Evolutionary conservation across 2,113 vertebrate genomes (phyloP).

Genomic region (Scomber scombrus): DNA sequence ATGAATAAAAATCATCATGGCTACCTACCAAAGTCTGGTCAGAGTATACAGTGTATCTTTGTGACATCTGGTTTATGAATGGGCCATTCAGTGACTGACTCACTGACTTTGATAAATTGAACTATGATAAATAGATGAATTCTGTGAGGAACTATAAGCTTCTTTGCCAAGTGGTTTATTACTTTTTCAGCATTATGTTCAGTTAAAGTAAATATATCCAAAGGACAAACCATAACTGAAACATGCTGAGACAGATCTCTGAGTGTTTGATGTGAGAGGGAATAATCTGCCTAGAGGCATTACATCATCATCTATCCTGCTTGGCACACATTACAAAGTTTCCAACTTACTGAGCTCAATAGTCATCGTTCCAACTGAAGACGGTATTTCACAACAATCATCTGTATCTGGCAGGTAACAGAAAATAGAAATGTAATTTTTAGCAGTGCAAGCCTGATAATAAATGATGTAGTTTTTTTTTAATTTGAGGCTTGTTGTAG

Average conservation of each 20-base stretch:
- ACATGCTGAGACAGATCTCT: conserved; percentile 63
- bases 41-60: conserved; percentile 35
- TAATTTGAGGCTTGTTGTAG: background rate
- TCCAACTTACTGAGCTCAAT: conserved; percentile 27
- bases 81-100: conserved; percentile 49
- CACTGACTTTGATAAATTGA: conserved; percentile 37
- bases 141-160: conserved; percentile 20
- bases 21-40: conserved; percentile 28
- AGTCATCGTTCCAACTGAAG: background rate
- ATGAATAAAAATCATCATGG: conserved; percentile 46
- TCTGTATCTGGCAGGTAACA: conserved; percentile 17
- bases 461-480: background rate
- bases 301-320: conserved; percentile 60
- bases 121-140: conserved; percentile 56
- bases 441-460: background rate
- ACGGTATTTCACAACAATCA: conserved; percentile 24
- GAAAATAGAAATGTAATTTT: background rate
- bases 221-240: conserved; percentile 41
- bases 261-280: conserved; percentile 58
- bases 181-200: conserved; percentile 37
- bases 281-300: conserved; percentile 60
- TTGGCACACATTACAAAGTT: conserved; percentile 21
- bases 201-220: conserved; percentile 60
- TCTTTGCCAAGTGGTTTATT: conserved; percentile 50
- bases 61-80: conserved; percentile 63